Conservation (phyloP, 2,797 vertebrate genomes). For the Spheniscus humboldti region DNA sequence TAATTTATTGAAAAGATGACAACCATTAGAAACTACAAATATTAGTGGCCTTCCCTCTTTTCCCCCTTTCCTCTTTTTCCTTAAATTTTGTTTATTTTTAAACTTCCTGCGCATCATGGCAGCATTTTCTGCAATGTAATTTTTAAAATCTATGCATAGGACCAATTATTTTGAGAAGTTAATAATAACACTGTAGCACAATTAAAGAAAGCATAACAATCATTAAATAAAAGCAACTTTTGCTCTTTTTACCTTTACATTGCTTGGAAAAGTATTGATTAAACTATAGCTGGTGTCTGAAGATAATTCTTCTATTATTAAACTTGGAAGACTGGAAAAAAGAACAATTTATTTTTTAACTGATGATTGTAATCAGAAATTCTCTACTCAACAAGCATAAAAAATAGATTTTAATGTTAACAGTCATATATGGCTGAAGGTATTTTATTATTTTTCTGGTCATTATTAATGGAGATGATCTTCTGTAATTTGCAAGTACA, state of each 20-base stretch:
- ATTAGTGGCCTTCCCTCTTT: not conserved
- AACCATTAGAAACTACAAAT: not conserved
- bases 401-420: conserved; percentile 33
- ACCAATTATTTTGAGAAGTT: conserved; percentile 65
- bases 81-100: not conserved
- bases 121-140: not conserved
- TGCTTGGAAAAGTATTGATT: conserved; percentile 66
- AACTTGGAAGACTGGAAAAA: not conserved
- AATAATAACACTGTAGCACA: conserved; percentile 56
- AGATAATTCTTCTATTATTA: conserved; percentile 34
- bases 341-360: not conserved
- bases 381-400: conserved; percentile 17
- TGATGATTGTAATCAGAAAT: conserved; percentile 42
- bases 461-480: conserved; percentile 49
- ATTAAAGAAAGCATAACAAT: conserved; percentile 58
- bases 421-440: not conserved
- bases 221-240: conserved; percentile 68
- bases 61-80: not conserved
- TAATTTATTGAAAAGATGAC: not conserved
- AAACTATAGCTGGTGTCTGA: conserved; percentile 66
- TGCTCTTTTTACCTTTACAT: conserved; percentile 69
- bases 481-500: conserved; percentile 3
- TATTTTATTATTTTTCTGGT: conserved; percentile 27
- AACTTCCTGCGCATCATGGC: not conserved
- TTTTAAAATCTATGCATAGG: not conserved